Evolutionary conservation across 2,113 vertebrate species (phyloP).

Genomic region (Columba livia): DNA sequence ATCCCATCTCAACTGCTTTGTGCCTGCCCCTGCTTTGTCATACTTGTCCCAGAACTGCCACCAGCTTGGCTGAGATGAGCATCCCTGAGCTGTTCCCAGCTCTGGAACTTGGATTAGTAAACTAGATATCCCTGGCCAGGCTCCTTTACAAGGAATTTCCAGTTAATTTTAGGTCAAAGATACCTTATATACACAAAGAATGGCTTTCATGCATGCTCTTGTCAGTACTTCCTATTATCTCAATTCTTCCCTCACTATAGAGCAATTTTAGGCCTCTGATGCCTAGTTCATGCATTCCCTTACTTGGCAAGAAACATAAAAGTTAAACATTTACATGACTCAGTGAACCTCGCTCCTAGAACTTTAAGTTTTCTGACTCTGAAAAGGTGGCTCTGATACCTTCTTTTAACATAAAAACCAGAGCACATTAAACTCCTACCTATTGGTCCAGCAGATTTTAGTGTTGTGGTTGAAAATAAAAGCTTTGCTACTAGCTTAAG

Average conservation of each 20-base stretch:
- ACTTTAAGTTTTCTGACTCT: slow-evolving; percentile 31
- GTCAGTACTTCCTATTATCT: not conserved
- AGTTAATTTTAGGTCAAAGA: not conserved
- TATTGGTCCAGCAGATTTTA: slow-evolving; percentile 4
- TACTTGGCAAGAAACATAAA: slow-evolving; percentile 7
- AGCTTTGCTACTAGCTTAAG: not conserved
- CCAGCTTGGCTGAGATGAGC: not conserved
- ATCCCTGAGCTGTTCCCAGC: not conserved
- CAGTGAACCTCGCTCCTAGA: slow-evolving; percentile 23
- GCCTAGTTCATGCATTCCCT: not conserved
- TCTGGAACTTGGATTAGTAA: not conserved
- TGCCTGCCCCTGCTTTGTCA: not conserved
- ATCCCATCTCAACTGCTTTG: not conserved
- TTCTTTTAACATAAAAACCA: slow-evolving; percentile 14
- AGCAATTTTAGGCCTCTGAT: not conserved
- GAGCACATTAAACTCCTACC: not conserved
- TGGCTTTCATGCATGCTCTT: not conserved
- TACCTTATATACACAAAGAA: not conserved
- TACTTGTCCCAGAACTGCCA: not conserved
- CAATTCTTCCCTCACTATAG: not conserved
- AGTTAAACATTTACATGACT: slow-evolving; percentile 14
- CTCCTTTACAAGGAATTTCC: not conserved
- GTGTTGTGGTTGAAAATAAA: slow-evolving; percentile 15
- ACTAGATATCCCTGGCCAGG: not conserved
- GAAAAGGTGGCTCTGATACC: slow-evolving; percentile 5